Base-by-base conservation (phyloP, 2,888 invertebrate genomes). In the Erebia ligea region DNA sequence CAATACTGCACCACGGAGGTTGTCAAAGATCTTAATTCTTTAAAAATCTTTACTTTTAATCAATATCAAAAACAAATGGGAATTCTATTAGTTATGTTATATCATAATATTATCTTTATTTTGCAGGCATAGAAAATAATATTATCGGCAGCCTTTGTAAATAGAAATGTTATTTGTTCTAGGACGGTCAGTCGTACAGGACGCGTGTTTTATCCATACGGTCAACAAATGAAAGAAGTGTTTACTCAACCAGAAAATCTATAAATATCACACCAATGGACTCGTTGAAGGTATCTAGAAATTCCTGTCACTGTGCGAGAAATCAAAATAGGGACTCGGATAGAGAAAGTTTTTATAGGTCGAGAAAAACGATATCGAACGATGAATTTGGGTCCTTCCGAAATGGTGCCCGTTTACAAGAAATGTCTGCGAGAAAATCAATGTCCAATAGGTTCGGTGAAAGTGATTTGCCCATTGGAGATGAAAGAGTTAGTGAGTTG, bases 151-250 rank as follows among this genome's bases (percentile, higher is more conserved):
- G 10, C 66, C n/a, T 42, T 56, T 66, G 66, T 57, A 66, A 57
- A 66, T 15, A 66, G 10, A 34, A 57, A 15, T 70, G 54, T 15
- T 52, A 21, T 73, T 65, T 67, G 34, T 65, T 71, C 78, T 79
- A 93, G 93, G 93, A 93, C 68, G 92, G 92, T 8, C 90, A 89
- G 65, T 93, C 92, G 0, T 92, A 88, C 73, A 84, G 92, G 73
- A 93, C 93, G 5, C 81, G 92, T 21, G 86, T 92, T 69, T 76
- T 92, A 72, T 93, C 93, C 19, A 89, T 92, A 74, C 89, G 93
- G 1, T 92, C 93, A 15, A 86, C 91, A 25, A 90, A 90, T 71
- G 92, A 92, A 4, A 84, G 92, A 74, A 87, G 88, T 75, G 76
- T 86, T 50, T 91, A 88, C 75, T 84, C 88, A 9, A 79, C 86